Evolutionary conservation across 2,888 invertebrate genomes (phyloP), one percentile per base, ranked within the genome.

Genomic region (Andrena trimmerana): DNA sequence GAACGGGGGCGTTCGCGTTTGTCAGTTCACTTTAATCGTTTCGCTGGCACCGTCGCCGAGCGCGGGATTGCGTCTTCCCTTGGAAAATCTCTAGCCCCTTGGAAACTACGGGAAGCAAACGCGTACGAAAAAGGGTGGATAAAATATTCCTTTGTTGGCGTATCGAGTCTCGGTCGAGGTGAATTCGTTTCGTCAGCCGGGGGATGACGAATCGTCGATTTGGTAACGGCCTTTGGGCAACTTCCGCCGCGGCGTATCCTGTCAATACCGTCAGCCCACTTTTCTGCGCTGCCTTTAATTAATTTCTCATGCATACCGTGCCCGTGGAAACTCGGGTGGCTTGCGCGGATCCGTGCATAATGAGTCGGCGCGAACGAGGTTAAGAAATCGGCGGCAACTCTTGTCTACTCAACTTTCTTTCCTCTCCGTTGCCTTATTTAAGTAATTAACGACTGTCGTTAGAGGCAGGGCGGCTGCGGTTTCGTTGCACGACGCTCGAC

Each of bases 291-390:
- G 76, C 33, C 59, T 79, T 86, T 88, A 88, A 88, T 88, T 87
- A 88, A 88, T 87, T 87, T 87, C 87, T 78, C 88, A 84, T 88
- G 87, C 86, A 81, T 73, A 65, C 85, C 77, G 62, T 33, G 60
- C 31, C 71, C 81, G 77, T 86, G 85, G 83, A 86, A 88, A 88
- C 76, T 80, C 81, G 62, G 54, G 74, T 76, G 70, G 77, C 77
- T 81, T 72, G 69, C 79, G 83, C 67, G 79, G 67, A 77, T 77
- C 63, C 68, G 63, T 52, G 78, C 65, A 82, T 83, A 88, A 88
- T 85, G 88, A 88, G 85, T 66, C 74, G 81, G 48, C 67, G 86
- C 76, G 81, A 83, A 82, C 66, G 62, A 67, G 52, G 74, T 86
- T 76, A 82, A 81, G 83, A 88, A 86, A 86, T 83, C 83, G 57